Evolutionary conservation across 2,797 vertebrate genomes (phyloP).

Genomic region (Alosa sapidissima): DNA sequence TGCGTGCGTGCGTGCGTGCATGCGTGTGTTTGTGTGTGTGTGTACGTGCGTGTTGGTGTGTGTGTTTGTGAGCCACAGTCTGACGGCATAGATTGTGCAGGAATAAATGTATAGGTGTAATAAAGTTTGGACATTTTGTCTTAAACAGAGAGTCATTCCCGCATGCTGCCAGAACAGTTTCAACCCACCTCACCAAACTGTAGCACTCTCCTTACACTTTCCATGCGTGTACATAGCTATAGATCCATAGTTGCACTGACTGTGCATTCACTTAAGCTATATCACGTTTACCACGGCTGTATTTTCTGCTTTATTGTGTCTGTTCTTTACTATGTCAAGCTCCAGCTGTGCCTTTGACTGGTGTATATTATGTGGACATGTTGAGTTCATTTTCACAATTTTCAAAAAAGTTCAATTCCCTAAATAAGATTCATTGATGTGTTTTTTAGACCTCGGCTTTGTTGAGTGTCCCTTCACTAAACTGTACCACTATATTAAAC

Average conservation of each 20-base stretch:
- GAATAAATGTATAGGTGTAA: not conserved
- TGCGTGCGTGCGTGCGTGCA: constrained; percentile 17
- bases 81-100: not conserved
- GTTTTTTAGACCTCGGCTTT: not conserved
- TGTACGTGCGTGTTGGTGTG: constrained; percentile 5
- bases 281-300: not conserved
- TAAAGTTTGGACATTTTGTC: constrained; percentile 16
- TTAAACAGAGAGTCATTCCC: not conserved
- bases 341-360: too few relatives aligned
- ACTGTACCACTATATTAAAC: too few relatives aligned
- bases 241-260: not conserved
- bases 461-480: not conserved
- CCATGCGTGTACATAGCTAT: not conserved
- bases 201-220: not conserved
- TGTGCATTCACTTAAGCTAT: not conserved
- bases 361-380: too few relatives aligned
- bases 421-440: too few relatives aligned
- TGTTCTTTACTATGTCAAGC: too few relatives aligned
- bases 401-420: too few relatives aligned
- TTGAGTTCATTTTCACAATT: too few relatives aligned
- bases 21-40: not conserved
- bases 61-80: not conserved
- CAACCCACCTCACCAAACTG: not conserved
- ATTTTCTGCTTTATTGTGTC: not conserved
- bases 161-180: not conserved